A percentile compares a stretch with the other conserved stretches of the same genome.
phyloP scores from a whole-genome alignment of 2,888 invertebrate genomes.

The Anthophora plumipes region DNA sequence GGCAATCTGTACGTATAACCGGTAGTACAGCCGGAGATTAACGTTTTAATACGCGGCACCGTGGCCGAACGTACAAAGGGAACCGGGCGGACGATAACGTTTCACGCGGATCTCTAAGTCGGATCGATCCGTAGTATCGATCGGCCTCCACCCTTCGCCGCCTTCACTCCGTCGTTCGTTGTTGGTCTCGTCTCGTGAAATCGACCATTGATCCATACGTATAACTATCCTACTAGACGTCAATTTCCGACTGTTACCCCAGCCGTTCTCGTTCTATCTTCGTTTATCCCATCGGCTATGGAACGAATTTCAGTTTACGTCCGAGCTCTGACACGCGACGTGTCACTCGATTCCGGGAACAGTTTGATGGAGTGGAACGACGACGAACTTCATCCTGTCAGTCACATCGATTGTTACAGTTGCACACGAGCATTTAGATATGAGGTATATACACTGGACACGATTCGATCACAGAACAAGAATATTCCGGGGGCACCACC shows the following conservation, averaged over 20 bases:
- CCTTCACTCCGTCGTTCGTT: background rate
- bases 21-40: conserved; percentile 80
- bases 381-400: conserved; percentile 28
- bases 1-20: conserved; percentile 75
- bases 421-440: background rate
- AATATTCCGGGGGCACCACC: background rate
- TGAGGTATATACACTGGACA: background rate
- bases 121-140: conserved; percentile 9
- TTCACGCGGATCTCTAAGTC: conserved; percentile 22
- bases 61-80: conserved; percentile 65
- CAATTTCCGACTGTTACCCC: conserved; percentile 15
- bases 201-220: background rate
- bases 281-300: background rate
- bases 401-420: background rate
- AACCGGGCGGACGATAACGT: conserved; percentile 45
- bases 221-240: conserved; percentile 2
- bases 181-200: background rate
- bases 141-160: background rate
- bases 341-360: conserved; percentile 30
- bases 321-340: conserved; percentile 48
- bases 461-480: background rate
- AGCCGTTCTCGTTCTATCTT: no score
- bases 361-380: conserved; percentile 11
- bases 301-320: conserved; percentile 35
- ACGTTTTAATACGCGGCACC: conserved; percentile 80